A percentile compares a stretch with the other conserved stretches of the same genome.
phyloP scores from a whole-genome alignment of 2,888 invertebrate genomes.

The Drosophila bunnanda region DNA sequence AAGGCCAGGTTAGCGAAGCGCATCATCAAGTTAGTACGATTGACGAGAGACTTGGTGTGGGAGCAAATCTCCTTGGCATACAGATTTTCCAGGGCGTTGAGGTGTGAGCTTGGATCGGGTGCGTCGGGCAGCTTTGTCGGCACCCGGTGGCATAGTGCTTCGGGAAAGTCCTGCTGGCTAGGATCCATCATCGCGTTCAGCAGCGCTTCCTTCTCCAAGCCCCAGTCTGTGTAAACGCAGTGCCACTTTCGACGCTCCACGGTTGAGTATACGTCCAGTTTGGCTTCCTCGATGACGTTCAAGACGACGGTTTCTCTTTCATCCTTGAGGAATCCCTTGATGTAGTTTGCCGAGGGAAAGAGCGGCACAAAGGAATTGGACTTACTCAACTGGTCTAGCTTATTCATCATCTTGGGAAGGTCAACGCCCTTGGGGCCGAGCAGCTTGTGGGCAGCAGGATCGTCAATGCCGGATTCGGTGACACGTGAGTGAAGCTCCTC shows the following conservation, averaged over 20 bases:
- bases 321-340: conserved; percentile 94
- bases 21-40: conserved; percentile 91
- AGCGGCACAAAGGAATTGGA: too few species aligned
- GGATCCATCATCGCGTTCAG: conserved; percentile 95
- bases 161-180: conserved; percentile 91
- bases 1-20: conserved; percentile 89
- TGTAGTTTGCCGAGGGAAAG: too few species aligned
- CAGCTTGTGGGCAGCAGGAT: conserved; percentile 95
- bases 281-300: conserved; percentile 95
- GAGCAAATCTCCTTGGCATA: conserved; percentile 91
- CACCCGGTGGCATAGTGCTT: conserved; percentile 88
- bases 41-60: conserved; percentile 92
- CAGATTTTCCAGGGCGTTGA: conserved; percentile 90
- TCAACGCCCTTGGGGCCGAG: conserved; percentile 97
- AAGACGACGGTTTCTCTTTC: conserved; percentile 97
- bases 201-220: conserved; percentile 94
- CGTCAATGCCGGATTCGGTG: conserved; percentile 92
- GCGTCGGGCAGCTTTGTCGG: conserved; percentile 87
- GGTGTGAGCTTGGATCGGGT: conserved; percentile 86
- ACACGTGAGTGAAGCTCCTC: conserved; percentile 94
- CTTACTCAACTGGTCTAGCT: conserved; percentile 94
- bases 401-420: conserved; percentile 95
- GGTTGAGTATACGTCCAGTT: conserved; percentile 90
- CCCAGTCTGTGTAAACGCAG: conserved; percentile 95
- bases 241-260: conserved; percentile 90